A percentile compares a stretch with the other conserved stretches of the same genome.
Evolutionary conservation across 1,140 invertebrate species (phyloP).

Genomic region (Druon quercuslanigerum): DNA sequence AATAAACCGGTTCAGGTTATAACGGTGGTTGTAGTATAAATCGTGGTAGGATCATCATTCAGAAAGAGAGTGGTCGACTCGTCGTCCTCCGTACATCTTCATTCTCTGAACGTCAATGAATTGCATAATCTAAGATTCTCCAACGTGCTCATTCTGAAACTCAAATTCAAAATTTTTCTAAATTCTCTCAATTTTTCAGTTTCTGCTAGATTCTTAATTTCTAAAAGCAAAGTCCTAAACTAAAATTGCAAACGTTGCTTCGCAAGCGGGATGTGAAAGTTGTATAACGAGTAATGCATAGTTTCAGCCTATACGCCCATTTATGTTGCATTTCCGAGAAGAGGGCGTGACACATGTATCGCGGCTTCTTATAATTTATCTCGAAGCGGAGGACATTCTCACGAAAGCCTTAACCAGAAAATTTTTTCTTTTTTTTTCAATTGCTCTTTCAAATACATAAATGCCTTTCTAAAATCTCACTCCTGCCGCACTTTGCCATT

Average conservation of each 20-base stretch:
- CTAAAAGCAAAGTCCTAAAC: background rate
- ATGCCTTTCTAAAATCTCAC: slow-evolving; percentile 60
- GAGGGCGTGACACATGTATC: slow-evolving; percentile 52
- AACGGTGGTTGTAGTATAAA: slow-evolving; percentile 50
- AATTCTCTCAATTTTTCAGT: background rate
- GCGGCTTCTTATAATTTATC: background rate
- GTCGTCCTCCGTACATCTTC: slow-evolving; percentile 62
- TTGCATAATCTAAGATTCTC: slow-evolving; percentile 33
- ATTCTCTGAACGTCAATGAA: slow-evolving; percentile 60
- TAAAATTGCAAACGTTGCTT: background rate
- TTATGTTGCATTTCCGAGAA: slow-evolving; percentile 44
- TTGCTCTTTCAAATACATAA: slow-evolving; percentile 1
- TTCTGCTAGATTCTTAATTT: background rate
- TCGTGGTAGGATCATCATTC: slow-evolving; percentile 53
- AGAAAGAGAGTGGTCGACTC: slow-evolving; percentile 54
- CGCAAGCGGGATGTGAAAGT: slow-evolving; percentile 62
- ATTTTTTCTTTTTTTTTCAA: no score
- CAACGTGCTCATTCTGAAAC: background rate
- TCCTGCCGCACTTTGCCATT: slow-evolving; percentile 40
- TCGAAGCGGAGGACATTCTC: background rate
- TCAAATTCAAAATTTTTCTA: background rate
- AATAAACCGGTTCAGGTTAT: slow-evolving; percentile 62
- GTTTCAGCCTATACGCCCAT: slow-evolving; percentile 48
- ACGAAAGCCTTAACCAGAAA: background rate
- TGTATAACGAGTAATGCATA: slow-evolving; percentile 57